Conservation (phyloP, 92 coral and sea anemone genomes). For the Actinostola sp. region DNA sequence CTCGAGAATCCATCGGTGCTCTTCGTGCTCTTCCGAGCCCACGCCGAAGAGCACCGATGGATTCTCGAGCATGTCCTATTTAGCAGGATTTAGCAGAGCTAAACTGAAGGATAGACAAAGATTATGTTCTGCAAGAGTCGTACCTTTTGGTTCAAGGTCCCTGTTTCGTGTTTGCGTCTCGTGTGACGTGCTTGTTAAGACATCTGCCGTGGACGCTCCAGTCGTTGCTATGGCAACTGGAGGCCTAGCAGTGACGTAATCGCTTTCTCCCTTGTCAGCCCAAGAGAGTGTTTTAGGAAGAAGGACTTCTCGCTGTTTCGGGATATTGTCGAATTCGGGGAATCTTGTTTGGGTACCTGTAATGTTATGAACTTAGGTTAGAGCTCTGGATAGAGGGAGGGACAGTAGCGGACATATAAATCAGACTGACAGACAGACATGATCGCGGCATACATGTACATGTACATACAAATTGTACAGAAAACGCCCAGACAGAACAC, state of each 20-base stretch:
- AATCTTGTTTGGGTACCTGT: constrained; percentile 82
- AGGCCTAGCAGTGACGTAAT: constrained; percentile 48
- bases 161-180: constrained; percentile 89
- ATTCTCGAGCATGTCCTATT: too few species aligned
- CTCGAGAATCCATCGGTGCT: too few species aligned
- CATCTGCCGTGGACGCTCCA: constrained; percentile 71
- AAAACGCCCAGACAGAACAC: too few species aligned
- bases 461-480: too few species aligned
- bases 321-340: constrained; percentile 51
- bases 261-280: constrained; percentile 22
- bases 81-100: too few species aligned
- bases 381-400: too few species aligned
- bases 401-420: not conserved
- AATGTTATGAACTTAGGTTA: not conserved
- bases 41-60: too few species aligned
- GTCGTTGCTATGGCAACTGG: constrained; percentile 72
- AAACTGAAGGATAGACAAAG: too few species aligned
- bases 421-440: too few species aligned
- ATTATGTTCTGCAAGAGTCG: too few species aligned
- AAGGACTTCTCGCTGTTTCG: constrained; percentile 48
- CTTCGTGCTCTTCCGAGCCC: too few species aligned
- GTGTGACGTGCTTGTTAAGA: constrained; percentile 43
- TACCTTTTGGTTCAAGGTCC: constrained; percentile 89
- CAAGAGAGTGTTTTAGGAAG: constrained; percentile 49
- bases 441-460: too few species aligned